phyloP scores from a whole-genome alignment of 1,140 invertebrate genomes.

The Rhopalosiphum maidis region DNA sequence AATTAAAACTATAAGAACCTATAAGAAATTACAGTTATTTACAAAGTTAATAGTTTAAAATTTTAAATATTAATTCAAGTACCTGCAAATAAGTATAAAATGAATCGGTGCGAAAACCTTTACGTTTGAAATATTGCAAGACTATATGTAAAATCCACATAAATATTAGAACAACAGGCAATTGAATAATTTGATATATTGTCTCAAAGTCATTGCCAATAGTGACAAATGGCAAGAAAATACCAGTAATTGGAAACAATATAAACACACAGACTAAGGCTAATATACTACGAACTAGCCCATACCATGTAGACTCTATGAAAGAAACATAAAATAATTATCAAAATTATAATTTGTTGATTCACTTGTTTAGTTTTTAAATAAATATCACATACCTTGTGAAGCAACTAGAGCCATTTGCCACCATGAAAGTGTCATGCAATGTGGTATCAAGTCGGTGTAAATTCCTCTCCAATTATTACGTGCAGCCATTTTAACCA shows the following conservation, averaged over 20 bases:
- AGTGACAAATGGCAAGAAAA: conserved; percentile 77
- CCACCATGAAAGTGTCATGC: conserved; percentile 85
- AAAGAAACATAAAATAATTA: conserved; percentile 14
- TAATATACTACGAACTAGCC: conserved; percentile 76
- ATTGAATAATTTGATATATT: conserved; percentile 39
- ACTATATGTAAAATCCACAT: conserved; percentile 50
- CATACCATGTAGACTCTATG: conserved; percentile 67
- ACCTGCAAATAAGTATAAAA: conserved; percentile 45
- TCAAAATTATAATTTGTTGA: background rate
- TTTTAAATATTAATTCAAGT: background rate
- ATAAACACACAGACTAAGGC: conserved; percentile 78
- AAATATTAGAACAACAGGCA: conserved; percentile 19
- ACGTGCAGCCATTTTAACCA: conserved; percentile 74
- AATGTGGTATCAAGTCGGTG: conserved; percentile 80
- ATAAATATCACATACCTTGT: conserved; percentile 65
- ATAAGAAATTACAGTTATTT: background rate
- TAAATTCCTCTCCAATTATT: conserved; percentile 81
- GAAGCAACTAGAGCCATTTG: conserved; percentile 81
- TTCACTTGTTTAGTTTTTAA: background rate
- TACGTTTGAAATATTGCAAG: conserved; percentile 38
- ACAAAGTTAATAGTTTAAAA: background rate
- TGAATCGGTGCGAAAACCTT: conserved; percentile 29
- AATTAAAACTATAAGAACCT: conserved; percentile 23
- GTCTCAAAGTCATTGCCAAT: conserved; percentile 66
- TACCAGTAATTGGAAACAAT: conserved; percentile 78